phyloP scores from a whole-genome alignment of 2,113 vertebrate genomes.

The Periophthalmodon schlosseri region DNA sequence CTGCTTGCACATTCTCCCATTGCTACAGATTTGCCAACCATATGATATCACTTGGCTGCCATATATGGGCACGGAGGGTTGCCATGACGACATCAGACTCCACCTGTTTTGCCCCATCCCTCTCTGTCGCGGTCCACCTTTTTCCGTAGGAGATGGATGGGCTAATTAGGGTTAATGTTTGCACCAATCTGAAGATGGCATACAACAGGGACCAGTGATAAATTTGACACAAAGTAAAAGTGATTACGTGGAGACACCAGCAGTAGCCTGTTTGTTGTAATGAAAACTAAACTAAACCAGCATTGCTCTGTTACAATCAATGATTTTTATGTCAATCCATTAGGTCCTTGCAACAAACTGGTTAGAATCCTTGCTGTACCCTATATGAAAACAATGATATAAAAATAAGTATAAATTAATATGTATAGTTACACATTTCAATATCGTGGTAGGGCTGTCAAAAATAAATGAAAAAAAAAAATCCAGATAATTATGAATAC shows the following conservation, averaged over 20 bases:
- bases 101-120: constrained; percentile 76
- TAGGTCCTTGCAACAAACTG: background rate
- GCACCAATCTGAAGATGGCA: constrained; percentile 35
- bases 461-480: too few species aligned
- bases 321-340: background rate
- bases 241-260: background rate
- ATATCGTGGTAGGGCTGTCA: too few species aligned
- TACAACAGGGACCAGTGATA: constrained; percentile 32
- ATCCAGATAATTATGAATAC: too few species aligned
- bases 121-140: constrained; percentile 24
- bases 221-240: background rate
- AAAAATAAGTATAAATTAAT: background rate
- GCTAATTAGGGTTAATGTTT: constrained; percentile 49
- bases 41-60: constrained; percentile 78
- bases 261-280: background rate
- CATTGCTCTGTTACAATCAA: background rate
- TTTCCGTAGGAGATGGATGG: constrained; percentile 42
- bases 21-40: constrained; percentile 59
- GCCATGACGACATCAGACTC: constrained; percentile 86
- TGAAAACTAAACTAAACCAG: background rate
- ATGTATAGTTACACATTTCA: background rate
- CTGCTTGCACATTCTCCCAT: too few species aligned
- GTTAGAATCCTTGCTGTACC: background rate
- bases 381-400: background rate
- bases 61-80: constrained; percentile 81